Base-by-base conservation (phyloP, 2,888 invertebrate genomes). In the Rhamnusium bicolor region DNA sequence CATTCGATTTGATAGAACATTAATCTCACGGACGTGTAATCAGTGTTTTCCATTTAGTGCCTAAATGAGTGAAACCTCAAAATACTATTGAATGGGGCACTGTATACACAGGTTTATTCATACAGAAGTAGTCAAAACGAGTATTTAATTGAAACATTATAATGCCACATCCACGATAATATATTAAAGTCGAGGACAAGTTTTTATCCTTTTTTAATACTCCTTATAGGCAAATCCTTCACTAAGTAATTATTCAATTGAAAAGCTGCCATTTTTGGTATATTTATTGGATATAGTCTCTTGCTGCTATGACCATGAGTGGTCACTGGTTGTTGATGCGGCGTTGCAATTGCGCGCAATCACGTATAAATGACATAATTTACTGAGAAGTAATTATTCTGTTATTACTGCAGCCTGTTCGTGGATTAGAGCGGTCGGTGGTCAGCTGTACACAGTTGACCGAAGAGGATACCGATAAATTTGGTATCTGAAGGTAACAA, bases 311-410 rank as follows among this genome's bases (percentile, higher is more conserved):
- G 19, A 8, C 54, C 54, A 54, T 54, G 54, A 27, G 24, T 54
- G 54, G 54, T 21, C 54, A 24, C 6, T 27, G 54, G n/a, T 24
- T n/a, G 21, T 24, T 24, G 19, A 14, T n/a, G 19, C 21, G 27
- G 54, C 54, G 54, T 24, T 54, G 68, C 60, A 54, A 69, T 72
- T 74, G 74, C 72, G 60, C 58, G 61, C 69, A 72, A 73, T 75
- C 75, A 75, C 75, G 71, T 75, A 71, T 66, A 71, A 75, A 73
- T 75, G 73, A 73, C 73, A 75, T 75, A 75, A 75, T 75, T 73
- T 73, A 67, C 73, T n/a, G 19, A 65, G 73, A 51, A 73, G 73
- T 69, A 73, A 75, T 75, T 75, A 75, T 62, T 32, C 24, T 68
- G 75, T 72, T 65, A 61, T 66, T 62, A 69, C 67, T 72, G 40